Base-by-base conservation (phyloP, 2,113 vertebrate genomes). In the Caranx melampygus region DNA sequence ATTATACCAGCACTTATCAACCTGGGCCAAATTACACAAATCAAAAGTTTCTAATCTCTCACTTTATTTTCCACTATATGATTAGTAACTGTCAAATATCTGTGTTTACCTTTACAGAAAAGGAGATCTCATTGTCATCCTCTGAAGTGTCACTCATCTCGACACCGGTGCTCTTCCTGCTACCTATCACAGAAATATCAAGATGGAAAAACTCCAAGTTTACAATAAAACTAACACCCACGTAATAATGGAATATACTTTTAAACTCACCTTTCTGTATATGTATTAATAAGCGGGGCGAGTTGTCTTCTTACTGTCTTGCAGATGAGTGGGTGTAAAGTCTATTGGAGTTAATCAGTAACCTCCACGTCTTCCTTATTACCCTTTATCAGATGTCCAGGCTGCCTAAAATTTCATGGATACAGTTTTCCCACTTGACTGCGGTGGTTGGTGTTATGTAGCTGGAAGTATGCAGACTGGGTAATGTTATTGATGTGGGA, bases 51-150 rank as follows among this genome's bases (percentile, higher is more conserved):
- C 3, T 72, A 6, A 44, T 4, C 12, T 21, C 16, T 10, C 5
- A 18, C 62, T 26, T 9, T 21, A 31, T 47, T 40, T 20, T 54
- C 34, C 12, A 40, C 10, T 45, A 10, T 63, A n/a, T 49, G 13
- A 65, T 21, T 57, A 33, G 35, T 1, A 37, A 42, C 21, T 4
- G 1, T n/a, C 5, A 69, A 35, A 12, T 4, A 21, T 18, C 18
- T 45, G 20, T 11, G 1, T 40, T 81, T 83, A 95, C 95, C 92
- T 94, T 95, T 0, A 94, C 89, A 7, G 64, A 6, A 62, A 95
- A 95, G 15, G 86, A 87, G 75, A 95, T 93, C 85, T 95, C 87
- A 90, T 40, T 73, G 12, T 94, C 91, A 0, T 93, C 90, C 1
- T 94, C 94, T 4, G 64, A 82, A 7, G 11, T 21, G 68, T 94